Base-by-base conservation (phyloP, 2,113 vertebrate species). In the Jaculus jaculus region DNA sequence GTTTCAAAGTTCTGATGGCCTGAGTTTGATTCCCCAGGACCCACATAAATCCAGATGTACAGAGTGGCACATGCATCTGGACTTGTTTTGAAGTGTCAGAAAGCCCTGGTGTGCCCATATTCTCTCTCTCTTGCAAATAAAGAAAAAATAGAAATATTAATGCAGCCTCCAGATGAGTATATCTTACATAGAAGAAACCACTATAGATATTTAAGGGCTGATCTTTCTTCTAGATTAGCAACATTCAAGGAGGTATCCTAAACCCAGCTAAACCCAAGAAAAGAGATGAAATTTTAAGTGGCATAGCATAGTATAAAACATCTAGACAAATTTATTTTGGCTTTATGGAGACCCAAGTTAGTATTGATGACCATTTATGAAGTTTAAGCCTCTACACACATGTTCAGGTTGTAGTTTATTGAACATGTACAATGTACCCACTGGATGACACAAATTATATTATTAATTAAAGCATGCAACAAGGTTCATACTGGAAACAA, bases 271-370 rank as follows among this genome's bases (percentile, higher is more conserved):
- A 83, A 65, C 68, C 5, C 15, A 82, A 75, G 26, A 58, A 81
- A 92, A 74, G 8, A 75, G 30, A 3, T 69, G 34, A 90, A 30
- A 93, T 74, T 12, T 69, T 26, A 95, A 91, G n/a, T 82, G 47
- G 61, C 26, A 72, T 3, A 32, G 2, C 26, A 77, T 89, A 1
- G 71, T 78, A 7, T 37, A 77, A 91, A 80, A 86, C 5, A 60
- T 37, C 10, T 60, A 72, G 68, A 84, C 7, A 94, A 80, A 69
- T 8, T 74, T 7, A 66, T 1, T 60, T 65, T 34, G 32, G 26
- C 16, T 47, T 28, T 24, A n/a, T 20, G 54, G n/a, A 92, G 89
- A 89, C 11, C 20, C 30, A 87, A 63, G 15, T 42, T 42, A 92
- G 34, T 17, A 63, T 26, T 24, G 47, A 86, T 1, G 11, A 12